Base-by-base conservation (phyloP, 2,113 vertebrate genomes). In the Dolichotis patagonum region DNA sequence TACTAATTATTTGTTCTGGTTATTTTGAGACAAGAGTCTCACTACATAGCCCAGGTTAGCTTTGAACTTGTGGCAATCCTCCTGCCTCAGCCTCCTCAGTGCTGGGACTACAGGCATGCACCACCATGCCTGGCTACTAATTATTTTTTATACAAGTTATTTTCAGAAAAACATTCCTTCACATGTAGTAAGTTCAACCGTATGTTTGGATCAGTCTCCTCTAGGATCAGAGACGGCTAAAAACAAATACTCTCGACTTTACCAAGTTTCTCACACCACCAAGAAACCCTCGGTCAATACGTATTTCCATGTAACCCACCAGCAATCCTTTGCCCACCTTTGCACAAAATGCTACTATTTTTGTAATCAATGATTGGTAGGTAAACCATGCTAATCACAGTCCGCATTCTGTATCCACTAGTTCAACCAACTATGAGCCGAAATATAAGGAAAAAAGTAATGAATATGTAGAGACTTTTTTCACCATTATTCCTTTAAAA, bases 151-250 rank as follows among this genome's bases (percentile, higher is more conserved):
- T 19, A 80, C 89, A 95, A 41, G 1, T 7, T 38, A 67, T 80
- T 60, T 85, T 67, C 32, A 32, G 46, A 12, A 95, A 85, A 90
- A 92, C 89, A 6, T 81, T 75, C 93, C 8, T 62, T 95, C 75
- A 43, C 28, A 38, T 60, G 3, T 62, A 86, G 38, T 67, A 71
- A 84, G 14, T 54, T 52, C 46, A 43, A 8, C 7, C 71, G 65
- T 67, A 22, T 26, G 2, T 46, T n/a, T 80, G 17, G 20, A 11
- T 35, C 58, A 8, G 17, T 75, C 46, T 75, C 43, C 17, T 73
- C 62, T 22, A 0, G 8, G 35, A 11, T 38, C 43, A 95, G 43
- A 46, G 30, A 3, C 35, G 20, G 13, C 26, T 78, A 26, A 46
- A 89, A 87, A 73, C 19, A 82, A 95, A 80, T 24, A 52, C 41